These are phyloP conservation scores for Phyllotreta cruciferae DNA, from an alignment of 2,888 invertebrate genomes.

Conservation along the genomic window DNA sequence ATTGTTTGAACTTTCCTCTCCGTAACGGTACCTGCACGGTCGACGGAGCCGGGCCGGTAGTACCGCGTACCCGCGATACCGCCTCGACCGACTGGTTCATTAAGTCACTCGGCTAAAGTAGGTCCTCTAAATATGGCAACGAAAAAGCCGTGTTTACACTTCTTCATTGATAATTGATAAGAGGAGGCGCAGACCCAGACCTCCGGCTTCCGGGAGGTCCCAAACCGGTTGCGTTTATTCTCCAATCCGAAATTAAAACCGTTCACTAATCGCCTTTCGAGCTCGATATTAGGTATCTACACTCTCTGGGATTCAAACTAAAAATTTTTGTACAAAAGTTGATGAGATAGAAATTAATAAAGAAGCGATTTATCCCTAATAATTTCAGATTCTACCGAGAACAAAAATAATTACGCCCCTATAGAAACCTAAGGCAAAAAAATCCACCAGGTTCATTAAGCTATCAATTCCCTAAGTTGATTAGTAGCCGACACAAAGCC, in stretches of 20 bases:
- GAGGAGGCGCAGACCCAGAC: background rate
- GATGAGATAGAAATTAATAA: too few species aligned
- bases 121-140: conserved; percentile 33
- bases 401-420: background rate
- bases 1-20: conserved; percentile 28
- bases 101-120: conserved; percentile 36
- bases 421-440: background rate
- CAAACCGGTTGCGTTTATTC: too few species aligned
- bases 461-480: conserved; percentile 17
- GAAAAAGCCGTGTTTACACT: conserved; percentile 22
- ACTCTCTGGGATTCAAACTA: too few species aligned
- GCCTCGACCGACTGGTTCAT: conserved; percentile 36
- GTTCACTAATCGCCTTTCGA: too few species aligned
- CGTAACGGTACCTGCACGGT: conserved; percentile 30
- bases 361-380: too few species aligned
- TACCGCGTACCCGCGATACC: conserved; percentile 22
- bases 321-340: too few species aligned
- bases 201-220: background rate
- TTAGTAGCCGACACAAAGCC: conserved; percentile 14
- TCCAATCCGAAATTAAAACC: too few species aligned
- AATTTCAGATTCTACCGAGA: too few species aligned
- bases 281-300: too few species aligned
- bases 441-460: conserved; percentile 6
- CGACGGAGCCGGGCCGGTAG: conserved; percentile 13
- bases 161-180: conserved; percentile 30